Conservation (phyloP, 2,113 vertebrate genomes). For the Tyrannus savana region DNA sequence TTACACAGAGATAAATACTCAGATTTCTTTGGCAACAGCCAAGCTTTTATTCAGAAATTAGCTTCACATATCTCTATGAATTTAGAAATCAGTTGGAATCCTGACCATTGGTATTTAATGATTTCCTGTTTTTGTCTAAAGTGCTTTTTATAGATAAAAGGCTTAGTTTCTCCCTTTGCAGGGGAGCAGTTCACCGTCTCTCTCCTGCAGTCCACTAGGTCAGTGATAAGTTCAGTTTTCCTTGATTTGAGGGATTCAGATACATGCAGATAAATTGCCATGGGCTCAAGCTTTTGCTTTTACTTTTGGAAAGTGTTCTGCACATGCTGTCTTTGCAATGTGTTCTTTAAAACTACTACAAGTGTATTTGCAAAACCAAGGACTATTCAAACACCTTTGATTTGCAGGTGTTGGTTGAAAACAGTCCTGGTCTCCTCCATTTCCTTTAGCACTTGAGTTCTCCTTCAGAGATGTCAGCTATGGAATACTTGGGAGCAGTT, state of each 20-base stretch:
- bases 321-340: background rate
- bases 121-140: slow-evolving; percentile 47
- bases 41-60: slow-evolving; percentile 54
- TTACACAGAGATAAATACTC: slow-evolving; percentile 65
- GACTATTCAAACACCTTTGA: background rate
- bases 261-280: background rate
- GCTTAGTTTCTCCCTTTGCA: background rate
- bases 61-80: slow-evolving; percentile 57
- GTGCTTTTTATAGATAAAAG: slow-evolving; percentile 22
- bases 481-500: background rate
- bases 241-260: background rate
- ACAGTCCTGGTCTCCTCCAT: background rate
- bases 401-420: background rate
- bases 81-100: slow-evolving; percentile 40
- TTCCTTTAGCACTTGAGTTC: background rate
- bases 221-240: background rate
- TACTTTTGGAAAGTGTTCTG: background rate
- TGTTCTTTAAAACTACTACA: background rate
- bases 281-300: background rate
- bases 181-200: background rate
- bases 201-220: background rate
- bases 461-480: background rate
- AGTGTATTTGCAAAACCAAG: fast-evolving
- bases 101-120: slow-evolving; percentile 42
- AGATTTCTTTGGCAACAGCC: slow-evolving; percentile 65